Conservation (phyloP, 2,113 vertebrate genomes). For the Thalassarche chlororhynchos region DNA sequence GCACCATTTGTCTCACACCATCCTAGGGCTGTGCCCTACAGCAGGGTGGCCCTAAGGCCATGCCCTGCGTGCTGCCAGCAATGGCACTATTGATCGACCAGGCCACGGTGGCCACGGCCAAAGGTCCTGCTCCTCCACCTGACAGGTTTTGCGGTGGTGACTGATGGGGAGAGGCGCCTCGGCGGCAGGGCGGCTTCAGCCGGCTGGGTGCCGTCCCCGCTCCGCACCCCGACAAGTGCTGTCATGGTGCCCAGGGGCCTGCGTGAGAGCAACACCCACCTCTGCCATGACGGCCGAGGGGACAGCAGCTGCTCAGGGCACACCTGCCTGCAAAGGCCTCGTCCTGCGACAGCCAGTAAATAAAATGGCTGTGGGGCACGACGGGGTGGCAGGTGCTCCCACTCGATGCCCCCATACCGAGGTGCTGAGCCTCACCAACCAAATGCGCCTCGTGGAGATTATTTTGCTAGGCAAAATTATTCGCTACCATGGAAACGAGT, state of each 20-base stretch:
- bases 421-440: background rate
- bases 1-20: accelerated
- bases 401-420: accelerated
- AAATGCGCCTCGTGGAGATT: accelerated
- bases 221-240: background rate
- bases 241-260: accelerated
- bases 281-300: accelerated
- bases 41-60: accelerated
- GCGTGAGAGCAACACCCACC: background rate
- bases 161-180: accelerated
- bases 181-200: accelerated
- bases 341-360: accelerated
- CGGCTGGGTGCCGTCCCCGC: accelerated
- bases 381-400: accelerated
- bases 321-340: background rate
- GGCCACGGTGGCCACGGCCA: background rate
- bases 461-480: background rate
- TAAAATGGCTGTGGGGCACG: accelerated
- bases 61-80: background rate
- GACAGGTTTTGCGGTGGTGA: background rate
- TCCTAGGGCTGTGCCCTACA: accelerated
- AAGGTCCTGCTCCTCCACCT: background rate
- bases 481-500: background rate
- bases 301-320: accelerated
- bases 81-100: accelerated